phyloP scores from a whole-genome alignment of 2,113 vertebrate species.

The Pachycephala philippinensis region DNA sequence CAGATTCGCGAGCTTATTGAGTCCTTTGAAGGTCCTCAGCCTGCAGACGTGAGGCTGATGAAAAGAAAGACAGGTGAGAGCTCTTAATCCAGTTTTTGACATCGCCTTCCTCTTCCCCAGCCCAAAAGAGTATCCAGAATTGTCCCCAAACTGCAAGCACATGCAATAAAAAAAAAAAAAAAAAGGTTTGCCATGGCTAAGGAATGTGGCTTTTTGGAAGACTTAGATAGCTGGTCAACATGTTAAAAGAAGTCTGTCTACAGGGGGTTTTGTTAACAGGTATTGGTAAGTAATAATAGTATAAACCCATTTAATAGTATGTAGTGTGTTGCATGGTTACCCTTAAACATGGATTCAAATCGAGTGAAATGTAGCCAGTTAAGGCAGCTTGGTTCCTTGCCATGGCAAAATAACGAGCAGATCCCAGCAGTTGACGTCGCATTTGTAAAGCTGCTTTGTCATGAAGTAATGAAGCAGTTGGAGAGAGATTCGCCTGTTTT shows the following conservation, averaged over 20 bases:
- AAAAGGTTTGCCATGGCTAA: constrained; percentile 90
- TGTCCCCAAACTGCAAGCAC: constrained; percentile 87
- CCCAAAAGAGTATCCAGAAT: constrained; percentile 76
- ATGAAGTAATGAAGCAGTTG: constrained; percentile 95
- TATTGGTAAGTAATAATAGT: constrained; percentile 76
- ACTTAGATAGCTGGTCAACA: constrained; percentile 73
- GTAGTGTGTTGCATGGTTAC: constrained; percentile 81
- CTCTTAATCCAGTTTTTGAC: constrained; percentile 65
- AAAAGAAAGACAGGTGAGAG: constrained; percentile 99
- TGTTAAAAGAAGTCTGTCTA: constrained; percentile 65
- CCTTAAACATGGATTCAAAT: constrained; percentile 73
- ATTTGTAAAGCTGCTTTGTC: constrained; percentile 89
- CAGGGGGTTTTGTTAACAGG: constrained; percentile 67
- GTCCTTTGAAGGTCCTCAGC: constrained; percentile 94
- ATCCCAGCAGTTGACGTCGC: constrained; percentile 83
- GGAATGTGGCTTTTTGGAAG: constrained; percentile 79
- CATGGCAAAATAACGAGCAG: constrained; percentile 90
- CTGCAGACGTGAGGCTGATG: constrained; percentile 96
- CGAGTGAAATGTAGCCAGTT: constrained; percentile 68
- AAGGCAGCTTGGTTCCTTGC: constrained; percentile 86
- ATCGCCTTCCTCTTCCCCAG: constrained; percentile 78
- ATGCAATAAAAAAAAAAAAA: constrained; percentile 68
- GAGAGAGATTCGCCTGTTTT: constrained; percentile 98
- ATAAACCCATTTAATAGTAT: constrained; percentile 65
- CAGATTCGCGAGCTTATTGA: constrained; percentile 94